Evolutionary conservation across 2,113 vertebrate species (phyloP), one percentile per base, ranked within the genome.

Genomic region (cattle (Bos taurus)): DNA sequence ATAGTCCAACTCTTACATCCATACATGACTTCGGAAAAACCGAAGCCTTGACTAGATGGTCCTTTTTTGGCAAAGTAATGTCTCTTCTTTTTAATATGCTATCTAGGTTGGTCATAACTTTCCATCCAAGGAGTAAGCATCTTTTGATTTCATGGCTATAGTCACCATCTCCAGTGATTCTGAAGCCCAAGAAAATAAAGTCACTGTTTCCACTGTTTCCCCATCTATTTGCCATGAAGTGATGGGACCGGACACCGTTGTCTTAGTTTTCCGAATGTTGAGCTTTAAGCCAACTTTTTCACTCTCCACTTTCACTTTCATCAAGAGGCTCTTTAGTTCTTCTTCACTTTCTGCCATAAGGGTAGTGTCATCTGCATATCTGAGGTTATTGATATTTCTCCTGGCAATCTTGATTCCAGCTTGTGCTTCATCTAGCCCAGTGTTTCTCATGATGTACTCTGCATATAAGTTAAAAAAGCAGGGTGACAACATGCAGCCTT

Each of bases 81-180:
- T n/a, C 33, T 36, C 16, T 67, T 2, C 4, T 67, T 67, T 67
- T 36, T 36, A 67, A 67, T 67, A 67, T 67, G 33, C 33, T 11
- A 8, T 67, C 33, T 36, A 67, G 64, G 17, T 67, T n/a, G 64
- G 8, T 67, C 16, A 67, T 67, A 36, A 36, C 33, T 21, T 67
- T 67, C 16, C 4, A 0, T 19, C 64, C 33, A 67, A 67, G 33
- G 33, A 67, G 33, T 1, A 36, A 67, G 17, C 1, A 4, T 36
- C 64, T 67, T 36, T 67, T 67, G 17, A 67, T 19, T 67, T 36
- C 33, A 36, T 36, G 33, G 64, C 16, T 67, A 5, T 0, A 36
- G 16, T 67, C 33, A 67, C 33, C 64, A 67, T 36, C 33, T 67
- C 16, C 64, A 67, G 33, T 19, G 64, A 67, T 67, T 17, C 10